Evolutionary conservation across 2,797 vertebrate genomes (phyloP), one percentile per base, ranked within the genome.

Genomic region (Macropodus opercularis): DNA sequence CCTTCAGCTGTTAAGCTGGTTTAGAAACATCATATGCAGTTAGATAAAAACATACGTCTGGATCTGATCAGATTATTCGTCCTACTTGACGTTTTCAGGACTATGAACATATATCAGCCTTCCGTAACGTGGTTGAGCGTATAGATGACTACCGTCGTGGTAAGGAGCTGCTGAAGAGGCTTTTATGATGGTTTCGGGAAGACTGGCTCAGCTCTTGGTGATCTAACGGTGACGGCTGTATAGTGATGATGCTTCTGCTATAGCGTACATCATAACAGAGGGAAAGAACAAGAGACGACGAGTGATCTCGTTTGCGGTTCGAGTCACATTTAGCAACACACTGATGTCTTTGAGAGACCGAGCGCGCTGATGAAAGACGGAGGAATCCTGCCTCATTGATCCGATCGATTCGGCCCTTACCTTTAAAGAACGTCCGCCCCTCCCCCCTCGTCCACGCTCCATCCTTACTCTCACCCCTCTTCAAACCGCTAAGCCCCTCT

Each of bases 301-400:
- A 80, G 77, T 77, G 79, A 78, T 76, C 48, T 55, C 5, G 13
- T 75, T 68, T 61, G 63, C 65, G 38, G 81, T 83, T 78, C 63
- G 77, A 83, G 81, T 85, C 59, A 17, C 85, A 72, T 81, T 77
- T 59, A 77, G 77, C 77, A 86, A 50, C 87, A 81, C 89, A 88
- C 89, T 88, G 92, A 92, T 93, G 92, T 92, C 89, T 86, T 87
- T 84, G 90, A 55, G 52, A 56, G 55, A 47, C 48, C 11, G 63
- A 64, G 60, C 31, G 72, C 67, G 89, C 90, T 91, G 92, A 94
- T 95, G 92, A 91, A 91, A 93, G 92, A 85, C 90, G 79, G 91
- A 92, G 91, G 90, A 93, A 92, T 90, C 87, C 91, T 91, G 87
- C 83, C 59, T 61, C 88, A 95, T 95, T 84, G 93, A 95, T 94